Evolutionary conservation across 2,888 invertebrate genomes (phyloP), one percentile per base, ranked within the genome.

Genomic region (Synergus itoensis): DNA sequence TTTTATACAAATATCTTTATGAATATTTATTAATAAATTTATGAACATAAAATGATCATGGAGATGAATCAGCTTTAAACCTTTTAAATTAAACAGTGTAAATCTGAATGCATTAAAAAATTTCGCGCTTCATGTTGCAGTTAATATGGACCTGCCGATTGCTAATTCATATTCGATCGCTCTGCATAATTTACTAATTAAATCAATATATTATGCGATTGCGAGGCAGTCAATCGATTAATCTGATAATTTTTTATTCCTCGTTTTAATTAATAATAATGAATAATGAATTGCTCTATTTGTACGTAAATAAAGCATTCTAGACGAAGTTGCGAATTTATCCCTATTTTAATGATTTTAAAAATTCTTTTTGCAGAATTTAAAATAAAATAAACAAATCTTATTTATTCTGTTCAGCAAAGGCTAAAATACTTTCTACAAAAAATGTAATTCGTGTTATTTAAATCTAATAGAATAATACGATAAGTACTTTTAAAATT

Each of bases 111-210:
- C 53, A 53, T n/a, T n/a, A 3, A 53, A 53, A 53, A 53, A 53
- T 53, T 14, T 8, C n/a, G n/a, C n/a, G n/a, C 53, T n/a, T 2
- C 53, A 53, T 48, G 16, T 48, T 53, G n/a, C 53, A 53, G 53
- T 53, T 53, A 18, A 53, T 53, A n/a, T 53, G 2, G n/a, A n/a
- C n/a, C n/a, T 53, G n/a, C 53, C n/a, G 14, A 53, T 53, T 9
- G 9, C 8, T 53, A 53, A 53, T 53, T n/a, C 53, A 53, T 60
- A 28, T 60, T 60, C 60, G 21, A 21, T 60, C 14, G 60, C 4
- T 60, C 60, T 28, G 21, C 60, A 21, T 60, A 60, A 60, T 60
- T 28, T 18, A 60, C 21, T 60, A 60, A 60, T 60, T 60, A 60
- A 60, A 60, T 60, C 60, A 60, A 60, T 60, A 60, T 60, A 28